phyloP scores from a whole-genome alignment of 2,888 invertebrate species.

The Drosophila tanythrix region DNA sequence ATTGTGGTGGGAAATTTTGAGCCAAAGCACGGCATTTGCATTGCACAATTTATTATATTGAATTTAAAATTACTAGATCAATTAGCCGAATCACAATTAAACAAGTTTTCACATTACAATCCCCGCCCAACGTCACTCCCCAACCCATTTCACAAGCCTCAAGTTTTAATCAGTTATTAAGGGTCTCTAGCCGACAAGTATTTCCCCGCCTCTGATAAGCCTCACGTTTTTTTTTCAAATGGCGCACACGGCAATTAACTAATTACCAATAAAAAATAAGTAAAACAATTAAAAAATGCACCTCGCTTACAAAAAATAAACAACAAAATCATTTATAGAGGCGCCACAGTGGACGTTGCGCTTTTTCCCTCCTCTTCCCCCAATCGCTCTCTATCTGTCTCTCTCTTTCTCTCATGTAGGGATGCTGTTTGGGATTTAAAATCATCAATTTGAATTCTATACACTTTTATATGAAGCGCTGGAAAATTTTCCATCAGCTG shows the following conservation, averaged over 20 bases:
- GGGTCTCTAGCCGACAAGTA: constrained; percentile 12
- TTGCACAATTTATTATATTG: not conserved
- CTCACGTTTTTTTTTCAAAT: constrained; percentile 24
- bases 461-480: constrained; percentile 60
- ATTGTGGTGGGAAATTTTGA: not conserved
- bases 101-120: constrained; percentile 19
- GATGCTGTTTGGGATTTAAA: constrained; percentile 44
- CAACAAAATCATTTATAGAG: constrained; percentile 52
- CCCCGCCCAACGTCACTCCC: not conserved
- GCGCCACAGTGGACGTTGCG: constrained; percentile 56
- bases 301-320: constrained; percentile 27
- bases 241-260: constrained; percentile 43
- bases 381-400: no score
- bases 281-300: constrained; percentile 22
- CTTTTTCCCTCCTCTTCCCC: not conserved
- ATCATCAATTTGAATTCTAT: constrained; percentile 71
- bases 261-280: constrained; percentile 19
- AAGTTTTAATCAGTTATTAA: constrained; percentile 17
- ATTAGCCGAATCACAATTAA: constrained; percentile 29
- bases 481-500: constrained; percentile 78
- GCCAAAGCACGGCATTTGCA: not conserved
- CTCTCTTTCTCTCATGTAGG: not conserved
- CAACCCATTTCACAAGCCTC: constrained; percentile 17
- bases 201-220: constrained; percentile 7
- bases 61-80: constrained; percentile 3